A percentile compares a stretch with the other conserved stretches of the same genome.
phyloP scores from a whole-genome alignment of 2,113 vertebrate genomes.

The Dinomys branickii region DNA sequence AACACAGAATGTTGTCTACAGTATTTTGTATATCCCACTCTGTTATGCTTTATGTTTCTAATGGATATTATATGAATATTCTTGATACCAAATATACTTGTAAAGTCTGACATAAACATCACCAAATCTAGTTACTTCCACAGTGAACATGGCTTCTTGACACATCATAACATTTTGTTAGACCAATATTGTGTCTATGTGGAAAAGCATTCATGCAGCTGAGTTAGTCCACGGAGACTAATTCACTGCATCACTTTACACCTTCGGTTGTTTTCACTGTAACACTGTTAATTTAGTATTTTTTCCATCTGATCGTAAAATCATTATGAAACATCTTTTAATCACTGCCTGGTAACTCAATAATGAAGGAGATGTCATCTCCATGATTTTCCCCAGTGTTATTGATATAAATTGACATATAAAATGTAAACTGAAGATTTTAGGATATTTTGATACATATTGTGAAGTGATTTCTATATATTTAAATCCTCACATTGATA shows the following conservation, averaged over 20 bases:
- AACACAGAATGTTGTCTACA: background rate
- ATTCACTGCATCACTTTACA: background rate
- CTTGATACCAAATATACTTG: background rate
- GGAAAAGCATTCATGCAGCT: background rate
- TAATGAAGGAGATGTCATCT: background rate
- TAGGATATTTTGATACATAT: background rate
- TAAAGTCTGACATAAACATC: background rate
- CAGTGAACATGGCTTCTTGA: background rate
- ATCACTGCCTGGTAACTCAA: background rate
- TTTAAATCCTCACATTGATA: background rate
- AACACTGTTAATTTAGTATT: background rate
- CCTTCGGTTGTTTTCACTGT: constrained; percentile 2
- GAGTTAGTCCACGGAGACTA: background rate
- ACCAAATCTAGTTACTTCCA: background rate
- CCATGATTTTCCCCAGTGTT: background rate
- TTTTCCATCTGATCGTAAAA: background rate
- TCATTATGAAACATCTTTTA: constrained; percentile 2
- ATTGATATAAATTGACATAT: background rate
- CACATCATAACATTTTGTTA: background rate
- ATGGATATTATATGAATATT: background rate
- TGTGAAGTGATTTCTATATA: background rate
- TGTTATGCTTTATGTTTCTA: constrained; percentile 23
- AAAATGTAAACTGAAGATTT: background rate
- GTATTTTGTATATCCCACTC: background rate
- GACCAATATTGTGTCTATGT: background rate